Evolutionary conservation across 2,888 invertebrate genomes (phyloP).

Genomic region (Lasioglossum oenotherae): DNA sequence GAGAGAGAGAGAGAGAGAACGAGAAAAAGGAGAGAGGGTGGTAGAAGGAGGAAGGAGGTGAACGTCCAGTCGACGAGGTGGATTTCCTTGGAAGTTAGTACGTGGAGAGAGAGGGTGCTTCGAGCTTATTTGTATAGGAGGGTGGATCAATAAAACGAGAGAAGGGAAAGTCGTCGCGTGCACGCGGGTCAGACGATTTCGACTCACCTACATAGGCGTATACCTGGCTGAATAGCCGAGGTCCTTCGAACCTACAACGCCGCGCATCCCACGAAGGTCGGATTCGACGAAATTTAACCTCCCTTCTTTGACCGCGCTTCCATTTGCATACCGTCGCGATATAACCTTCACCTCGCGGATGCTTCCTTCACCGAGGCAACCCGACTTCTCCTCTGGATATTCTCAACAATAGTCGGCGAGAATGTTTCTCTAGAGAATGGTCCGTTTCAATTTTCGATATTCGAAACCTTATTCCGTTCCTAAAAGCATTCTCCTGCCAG

Average conservation of each 20-base stretch:
- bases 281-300: constrained; percentile 52
- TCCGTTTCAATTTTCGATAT: constrained; percentile 16
- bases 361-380: constrained; percentile 21
- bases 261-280: constrained; percentile 60
- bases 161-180: constrained; percentile 81
- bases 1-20: background rate
- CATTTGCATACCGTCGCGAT: constrained; percentile 45
- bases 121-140: constrained; percentile 81
- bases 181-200: constrained; percentile 77
- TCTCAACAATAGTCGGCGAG: constrained; percentile 2
- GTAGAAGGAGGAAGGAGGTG: constrained; percentile 52
- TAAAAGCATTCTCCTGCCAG: background rate
- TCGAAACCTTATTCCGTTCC: background rate
- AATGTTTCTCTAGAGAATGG: constrained; percentile 9
- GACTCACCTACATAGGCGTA: constrained; percentile 71
- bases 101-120: constrained; percentile 72
- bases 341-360: constrained; percentile 39
- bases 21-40: background rate
- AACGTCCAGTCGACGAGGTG: constrained; percentile 68
- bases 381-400: constrained; percentile 22
- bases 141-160: constrained; percentile 83
- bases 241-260: constrained; percentile 55
- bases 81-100: constrained; percentile 74
- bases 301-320: constrained; percentile 33
- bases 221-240: constrained; percentile 73